Conservation (phyloP, 2,797 vertebrate species). For the Mormyrus hasselquistii region DNA sequence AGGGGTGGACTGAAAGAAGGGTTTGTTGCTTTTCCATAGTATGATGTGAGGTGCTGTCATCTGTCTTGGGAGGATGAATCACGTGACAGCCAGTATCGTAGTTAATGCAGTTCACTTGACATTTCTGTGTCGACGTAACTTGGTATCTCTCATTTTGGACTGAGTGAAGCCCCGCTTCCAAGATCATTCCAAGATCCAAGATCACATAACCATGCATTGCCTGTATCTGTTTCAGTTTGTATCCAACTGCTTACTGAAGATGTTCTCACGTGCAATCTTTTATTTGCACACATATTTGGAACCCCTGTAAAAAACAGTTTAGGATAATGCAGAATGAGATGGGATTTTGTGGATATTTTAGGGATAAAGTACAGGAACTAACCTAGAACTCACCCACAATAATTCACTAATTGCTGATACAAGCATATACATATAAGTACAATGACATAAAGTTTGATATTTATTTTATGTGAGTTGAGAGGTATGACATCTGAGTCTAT, state of each 20-base stretch:
- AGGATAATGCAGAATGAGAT: background rate
- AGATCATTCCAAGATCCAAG: background rate
- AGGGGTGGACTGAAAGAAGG: background rate
- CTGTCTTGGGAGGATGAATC: background rate
- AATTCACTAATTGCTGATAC: background rate
- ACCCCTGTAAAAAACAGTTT: background rate
- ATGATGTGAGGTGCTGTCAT: background rate
- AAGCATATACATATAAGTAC: background rate
- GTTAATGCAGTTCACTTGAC: background rate
- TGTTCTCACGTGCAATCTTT: background rate
- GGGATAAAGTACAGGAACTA: background rate
- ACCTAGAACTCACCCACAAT: background rate
- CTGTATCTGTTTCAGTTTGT: background rate
- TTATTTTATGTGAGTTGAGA: background rate
- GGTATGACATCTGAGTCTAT: background rate
- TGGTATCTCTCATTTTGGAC: background rate
- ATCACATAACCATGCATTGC: background rate
- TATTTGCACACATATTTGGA: background rate
- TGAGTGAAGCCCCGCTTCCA: background rate
- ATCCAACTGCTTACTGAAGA: background rate
- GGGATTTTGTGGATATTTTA: background rate
- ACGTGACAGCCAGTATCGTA: background rate
- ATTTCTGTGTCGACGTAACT: background rate
- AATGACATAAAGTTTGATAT: background rate
- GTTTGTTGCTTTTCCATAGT: background rate